Conservation (phyloP, 2,797 vertebrate species). For the Cuculus canorus region DNA sequence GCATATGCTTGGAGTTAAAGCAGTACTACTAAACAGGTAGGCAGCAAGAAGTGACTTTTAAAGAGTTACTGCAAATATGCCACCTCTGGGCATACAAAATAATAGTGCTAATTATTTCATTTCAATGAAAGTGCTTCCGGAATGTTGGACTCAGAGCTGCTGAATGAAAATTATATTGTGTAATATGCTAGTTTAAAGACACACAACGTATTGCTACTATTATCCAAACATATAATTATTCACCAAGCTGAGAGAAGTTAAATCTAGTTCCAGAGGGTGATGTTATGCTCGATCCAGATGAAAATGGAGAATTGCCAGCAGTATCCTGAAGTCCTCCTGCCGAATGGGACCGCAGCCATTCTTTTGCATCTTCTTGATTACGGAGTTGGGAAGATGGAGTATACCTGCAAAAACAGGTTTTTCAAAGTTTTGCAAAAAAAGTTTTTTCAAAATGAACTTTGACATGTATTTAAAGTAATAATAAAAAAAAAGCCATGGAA, state of each 20-base stretch:
- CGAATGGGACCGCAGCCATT: constrained; percentile 97
- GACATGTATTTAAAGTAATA: not conserved
- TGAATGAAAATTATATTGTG: not conserved
- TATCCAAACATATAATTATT: constrained; percentile 25
- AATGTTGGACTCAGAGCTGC: not conserved
- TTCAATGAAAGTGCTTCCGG: not conserved
- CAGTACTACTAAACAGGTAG: not conserved
- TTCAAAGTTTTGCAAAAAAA: no score
- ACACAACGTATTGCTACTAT: not conserved
- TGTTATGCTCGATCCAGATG: constrained; percentile 92
- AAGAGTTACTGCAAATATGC: not conserved
- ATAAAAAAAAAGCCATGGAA: not conserved
- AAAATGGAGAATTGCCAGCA: constrained; percentile 90
- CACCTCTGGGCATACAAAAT: not conserved
- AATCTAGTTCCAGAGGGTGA: constrained; percentile 95
- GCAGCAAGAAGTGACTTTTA: not conserved
- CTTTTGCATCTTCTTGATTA: constrained; percentile 91
- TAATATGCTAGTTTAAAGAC: not conserved
- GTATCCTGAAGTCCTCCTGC: constrained; percentile 94
- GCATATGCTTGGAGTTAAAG: not conserved
- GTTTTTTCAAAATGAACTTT: not conserved
- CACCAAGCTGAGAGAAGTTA: constrained; percentile 95
- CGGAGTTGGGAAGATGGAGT: constrained; percentile 90
- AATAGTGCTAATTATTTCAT: constrained; percentile 16
- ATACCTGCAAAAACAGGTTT: constrained; percentile 84